Evolutionary conservation across 2,113 vertebrate species (phyloP).

Genomic region (Climacteris rufus): DNA sequence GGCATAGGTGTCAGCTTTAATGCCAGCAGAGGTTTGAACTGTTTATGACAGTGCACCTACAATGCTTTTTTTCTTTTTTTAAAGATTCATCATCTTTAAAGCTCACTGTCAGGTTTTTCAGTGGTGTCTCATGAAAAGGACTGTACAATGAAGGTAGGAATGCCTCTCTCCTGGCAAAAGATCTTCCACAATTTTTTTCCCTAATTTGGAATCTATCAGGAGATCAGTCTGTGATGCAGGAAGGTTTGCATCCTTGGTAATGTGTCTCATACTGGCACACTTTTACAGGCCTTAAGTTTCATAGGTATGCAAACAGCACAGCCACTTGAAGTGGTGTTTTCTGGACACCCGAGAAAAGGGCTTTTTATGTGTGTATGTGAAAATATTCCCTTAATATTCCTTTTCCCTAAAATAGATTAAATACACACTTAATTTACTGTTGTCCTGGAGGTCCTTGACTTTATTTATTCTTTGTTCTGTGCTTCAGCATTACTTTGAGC

Average conservation of each 20-base stretch:
- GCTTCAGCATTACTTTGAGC: slow-evolving; percentile 28
- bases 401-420: background rate
- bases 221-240: slow-evolving; percentile 13
- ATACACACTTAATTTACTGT: background rate
- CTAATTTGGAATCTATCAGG: slow-evolving; percentile 53
- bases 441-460: background rate
- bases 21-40: slow-evolving; percentile 62
- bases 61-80: slow-evolving; percentile 68
- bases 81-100: slow-evolving; percentile 69
- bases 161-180: slow-evolving; percentile 57
- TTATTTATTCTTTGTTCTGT: background rate
- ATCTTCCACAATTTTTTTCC: slow-evolving; percentile 49
- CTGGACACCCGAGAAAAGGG: background rate
- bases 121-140: slow-evolving; percentile 64
- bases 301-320: background rate
- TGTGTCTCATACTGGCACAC: background rate
- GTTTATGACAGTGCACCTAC: slow-evolving; percentile 60
- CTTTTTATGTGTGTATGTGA: background rate
- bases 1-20: slow-evolving; percentile 20
- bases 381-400: background rate
- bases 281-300: background rate
- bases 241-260: background rate
- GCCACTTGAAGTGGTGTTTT: background rate
- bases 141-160: slow-evolving; percentile 65
- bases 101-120: slow-evolving; percentile 67